Base-by-base conservation (phyloP, 2,888 invertebrate genomes). In the Griposia aprilina region DNA sequence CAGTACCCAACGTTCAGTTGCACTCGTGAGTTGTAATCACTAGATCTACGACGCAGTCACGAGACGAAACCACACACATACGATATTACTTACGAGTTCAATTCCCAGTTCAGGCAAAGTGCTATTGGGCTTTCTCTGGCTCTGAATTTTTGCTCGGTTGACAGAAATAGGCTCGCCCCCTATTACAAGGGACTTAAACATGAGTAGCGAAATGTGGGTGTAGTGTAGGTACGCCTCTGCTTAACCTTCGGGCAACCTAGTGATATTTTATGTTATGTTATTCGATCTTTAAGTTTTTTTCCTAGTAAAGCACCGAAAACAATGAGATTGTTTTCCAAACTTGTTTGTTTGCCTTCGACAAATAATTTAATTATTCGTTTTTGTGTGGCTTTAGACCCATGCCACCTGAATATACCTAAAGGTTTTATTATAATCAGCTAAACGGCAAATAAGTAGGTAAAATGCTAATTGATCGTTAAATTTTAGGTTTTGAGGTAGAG, bases 301-400 rank as follows among this genome's bases (percentile, higher is more conserved):
- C 62, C 17, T 45, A 20, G 48, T 50, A 60, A 41, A 36, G 48
- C 10, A 26, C 13, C 10, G 17, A 36, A 65, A 65, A 59, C 74
- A 74, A 81, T 15, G 0, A 23, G 36, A 72, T 72, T 74, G 74
- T 66, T 81, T 74, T 81, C 57, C 17, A 36, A 30, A 23, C 23
- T 81, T 41, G 45, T 79, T 66, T 74, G 74, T 60, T 74, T 66
- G 10, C 45, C 13, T 5, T 70, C 11, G 11, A 30, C 10, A 30
- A 78, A 52, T 45, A 59, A 62, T 23, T 74, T 59, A 52, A 59
- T 65, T 65, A 52, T 45, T 73, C 50, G 74, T 52, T 23, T 66
- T 74, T 74, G 45, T 52, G 59, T 23, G 45, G 41, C 20, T 57
- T 57, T n/a, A 59, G 55, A 63, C 52, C n/a, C 45, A 55, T 63